Percentiles rank a stretch among this genome's conserved stretches.
Conservation (phyloP, 2,797 vertebrate species). For the Philypnodon macrostomus region DNA sequence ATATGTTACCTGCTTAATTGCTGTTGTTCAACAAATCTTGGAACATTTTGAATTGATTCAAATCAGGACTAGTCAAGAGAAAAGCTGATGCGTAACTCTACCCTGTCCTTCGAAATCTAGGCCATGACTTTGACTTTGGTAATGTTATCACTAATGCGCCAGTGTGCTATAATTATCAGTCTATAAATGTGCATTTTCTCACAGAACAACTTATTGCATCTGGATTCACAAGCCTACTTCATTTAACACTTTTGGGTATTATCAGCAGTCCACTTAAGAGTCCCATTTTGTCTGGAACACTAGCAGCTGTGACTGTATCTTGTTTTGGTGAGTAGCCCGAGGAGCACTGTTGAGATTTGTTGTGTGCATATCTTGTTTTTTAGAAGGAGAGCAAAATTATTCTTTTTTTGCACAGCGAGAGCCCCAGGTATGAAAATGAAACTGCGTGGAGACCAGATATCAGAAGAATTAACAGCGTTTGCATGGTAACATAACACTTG, state of each 20-base stretch:
- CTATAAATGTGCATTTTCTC: no score
- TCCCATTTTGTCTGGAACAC: background rate
- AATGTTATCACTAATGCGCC: no score
- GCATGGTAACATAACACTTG: slow-evolving; percentile 1
- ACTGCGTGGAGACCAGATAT: background rate
- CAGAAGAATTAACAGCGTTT: slow-evolving; percentile 4
- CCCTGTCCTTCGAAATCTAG: no score
- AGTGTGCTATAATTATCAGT: no score
- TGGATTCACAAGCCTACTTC: background rate
- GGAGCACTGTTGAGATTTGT: slow-evolving; percentile 5
- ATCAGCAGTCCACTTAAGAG: background rate
- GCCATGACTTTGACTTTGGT: no score
- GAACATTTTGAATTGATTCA: no score
- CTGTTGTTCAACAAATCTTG: no score
- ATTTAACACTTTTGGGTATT: background rate
- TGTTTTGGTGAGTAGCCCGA: slow-evolving; percentile 2
- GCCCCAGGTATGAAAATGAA: slow-evolving; percentile 9
- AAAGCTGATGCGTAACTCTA: no score
- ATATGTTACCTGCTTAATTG: no score
- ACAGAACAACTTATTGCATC: no score
- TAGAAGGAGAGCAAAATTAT: background rate
- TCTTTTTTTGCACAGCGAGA: background rate
- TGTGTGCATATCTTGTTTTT: slow-evolving; percentile 7
- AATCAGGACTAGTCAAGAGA: no score
- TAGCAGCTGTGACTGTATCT: background rate